phyloP scores from a whole-genome alignment of 2,113 vertebrate genomes.

The Trogon melanurus region DNA sequence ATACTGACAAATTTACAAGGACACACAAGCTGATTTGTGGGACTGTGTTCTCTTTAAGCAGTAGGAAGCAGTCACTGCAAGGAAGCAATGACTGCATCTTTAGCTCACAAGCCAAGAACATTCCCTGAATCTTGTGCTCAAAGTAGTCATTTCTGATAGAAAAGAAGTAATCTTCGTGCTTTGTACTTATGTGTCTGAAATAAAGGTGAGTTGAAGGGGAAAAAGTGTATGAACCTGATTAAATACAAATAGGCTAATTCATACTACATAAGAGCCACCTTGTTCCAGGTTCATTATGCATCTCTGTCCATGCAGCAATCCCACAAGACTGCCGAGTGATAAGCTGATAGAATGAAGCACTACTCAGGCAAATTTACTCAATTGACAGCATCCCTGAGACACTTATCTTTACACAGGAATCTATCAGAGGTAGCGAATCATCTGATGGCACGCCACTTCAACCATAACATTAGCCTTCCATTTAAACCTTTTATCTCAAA shows the following conservation, averaged over 20 bases:
- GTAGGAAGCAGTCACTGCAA: constrained; percentile 7
- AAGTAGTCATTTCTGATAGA: background rate
- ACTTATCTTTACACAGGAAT: background rate
- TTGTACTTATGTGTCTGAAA: background rate
- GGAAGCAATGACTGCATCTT: background rate
- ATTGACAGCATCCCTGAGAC: background rate
- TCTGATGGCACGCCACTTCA: background rate
- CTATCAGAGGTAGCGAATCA: background rate
- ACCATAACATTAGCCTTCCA: background rate
- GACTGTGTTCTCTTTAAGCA: background rate
- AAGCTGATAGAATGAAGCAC: background rate
- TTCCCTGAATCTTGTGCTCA: background rate
- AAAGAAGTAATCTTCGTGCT: background rate
- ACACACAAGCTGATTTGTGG: background rate
- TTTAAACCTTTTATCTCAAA: background rate
- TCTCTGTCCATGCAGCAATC: background rate
- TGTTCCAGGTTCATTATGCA: background rate
- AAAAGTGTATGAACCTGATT: background rate
- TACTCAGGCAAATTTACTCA: background rate
- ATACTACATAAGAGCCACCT: background rate
- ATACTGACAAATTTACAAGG: background rate
- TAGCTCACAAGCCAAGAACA: background rate
- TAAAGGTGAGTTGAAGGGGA: background rate
- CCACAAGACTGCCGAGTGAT: background rate
- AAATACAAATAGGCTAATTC: background rate